A percentile compares a stretch with the other conserved stretches of the same genome.
Evolutionary conservation across 2,113 vertebrate genomes (phyloP).

Genomic region (Rhabdomys dilectus): DNA sequence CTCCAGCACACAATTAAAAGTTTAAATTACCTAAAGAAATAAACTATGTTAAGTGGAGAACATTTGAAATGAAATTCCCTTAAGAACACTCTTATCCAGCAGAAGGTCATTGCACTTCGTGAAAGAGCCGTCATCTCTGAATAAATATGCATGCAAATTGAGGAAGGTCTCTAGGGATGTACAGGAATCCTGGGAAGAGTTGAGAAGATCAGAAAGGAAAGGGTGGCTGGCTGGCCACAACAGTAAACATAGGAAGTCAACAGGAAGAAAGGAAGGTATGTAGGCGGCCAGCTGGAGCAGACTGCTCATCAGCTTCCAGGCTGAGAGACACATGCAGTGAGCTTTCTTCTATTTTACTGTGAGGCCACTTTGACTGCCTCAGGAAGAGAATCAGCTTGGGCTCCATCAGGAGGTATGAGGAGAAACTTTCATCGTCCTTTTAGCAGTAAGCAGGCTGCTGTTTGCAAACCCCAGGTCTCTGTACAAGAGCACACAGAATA

Average conservation of each 20-base stretch:
- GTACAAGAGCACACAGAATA: background rate
- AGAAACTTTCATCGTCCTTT: background rate
- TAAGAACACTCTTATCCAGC: background rate
- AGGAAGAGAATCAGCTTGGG: background rate
- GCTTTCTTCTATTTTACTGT: background rate
- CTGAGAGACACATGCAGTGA: background rate
- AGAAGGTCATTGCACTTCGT: background rate
- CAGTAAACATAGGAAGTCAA: background rate
- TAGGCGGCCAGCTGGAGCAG: background rate
- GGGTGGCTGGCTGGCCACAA: background rate
- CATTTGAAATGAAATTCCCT: background rate
- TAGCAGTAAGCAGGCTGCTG: background rate
- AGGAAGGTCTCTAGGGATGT: background rate
- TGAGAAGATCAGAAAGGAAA: background rate
- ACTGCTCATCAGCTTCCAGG: background rate
- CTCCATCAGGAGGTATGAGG: background rate
- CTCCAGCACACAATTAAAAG: background rate
- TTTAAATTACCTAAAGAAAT: background rate
- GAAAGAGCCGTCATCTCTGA: background rate
- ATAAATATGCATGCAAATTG: background rate
- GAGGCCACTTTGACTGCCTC: background rate
- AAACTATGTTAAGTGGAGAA: slow-evolving; percentile 2
- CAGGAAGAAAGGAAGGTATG: background rate
- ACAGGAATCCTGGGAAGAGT: background rate
- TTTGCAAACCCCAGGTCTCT: background rate